These are phyloP conservation scores for Anhinga rufa DNA, from an alignment of 2,113 vertebrate genomes.

Conservation along the genomic window DNA sequence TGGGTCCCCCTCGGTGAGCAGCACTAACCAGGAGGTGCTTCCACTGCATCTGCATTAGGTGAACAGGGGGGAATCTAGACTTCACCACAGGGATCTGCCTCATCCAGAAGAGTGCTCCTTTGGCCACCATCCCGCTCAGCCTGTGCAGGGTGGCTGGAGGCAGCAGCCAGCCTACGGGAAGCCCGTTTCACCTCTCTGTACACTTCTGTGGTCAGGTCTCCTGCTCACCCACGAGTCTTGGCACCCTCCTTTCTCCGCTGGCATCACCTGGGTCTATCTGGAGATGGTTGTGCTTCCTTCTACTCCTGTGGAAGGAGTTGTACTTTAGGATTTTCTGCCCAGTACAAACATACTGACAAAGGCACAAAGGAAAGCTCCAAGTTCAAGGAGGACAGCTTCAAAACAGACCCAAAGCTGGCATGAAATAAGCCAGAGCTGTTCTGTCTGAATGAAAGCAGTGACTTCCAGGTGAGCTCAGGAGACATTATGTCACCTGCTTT, in stretches of 20 bases:
- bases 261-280: not conserved
- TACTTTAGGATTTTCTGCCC: not conserved
- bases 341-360: not conserved
- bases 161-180: not conserved
- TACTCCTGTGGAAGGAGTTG: not conserved
- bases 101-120: not conserved
- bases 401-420: not conserved
- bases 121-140: too few relatives aligned
- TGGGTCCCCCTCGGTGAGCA: not conserved
- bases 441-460: not conserved
- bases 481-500: not conserved
- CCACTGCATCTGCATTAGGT: fast-evolving
- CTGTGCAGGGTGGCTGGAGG: not conserved
- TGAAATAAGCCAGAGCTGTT: not conserved
- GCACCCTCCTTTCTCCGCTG: not conserved
- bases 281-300: not conserved
- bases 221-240: not conserved
- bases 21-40: not conserved
- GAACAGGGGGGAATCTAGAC: too few relatives aligned
- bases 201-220: fast-evolving
- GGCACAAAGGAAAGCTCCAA: not conserved
- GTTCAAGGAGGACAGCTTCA: not conserved
- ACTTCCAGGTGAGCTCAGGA: not conserved
- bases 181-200: not conserved
- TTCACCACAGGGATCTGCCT: fast-evolving